phyloP scores from a whole-genome alignment of 2,797 vertebrate genomes.

The Anolis apletophallus region DNA sequence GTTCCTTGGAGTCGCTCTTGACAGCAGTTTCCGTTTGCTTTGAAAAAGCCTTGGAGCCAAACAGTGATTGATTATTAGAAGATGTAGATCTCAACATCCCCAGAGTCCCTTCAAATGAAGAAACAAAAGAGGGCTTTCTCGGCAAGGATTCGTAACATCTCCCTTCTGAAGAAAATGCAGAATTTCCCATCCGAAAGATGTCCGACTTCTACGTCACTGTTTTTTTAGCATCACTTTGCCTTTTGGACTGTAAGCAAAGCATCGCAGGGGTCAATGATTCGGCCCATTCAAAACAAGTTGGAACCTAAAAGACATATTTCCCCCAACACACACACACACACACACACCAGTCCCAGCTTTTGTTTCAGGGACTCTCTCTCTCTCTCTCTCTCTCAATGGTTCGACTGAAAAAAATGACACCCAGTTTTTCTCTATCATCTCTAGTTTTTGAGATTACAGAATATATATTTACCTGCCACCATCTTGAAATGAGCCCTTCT shows the following conservation, averaged over 20 bases:
- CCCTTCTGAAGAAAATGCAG: not conserved
- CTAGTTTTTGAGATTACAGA: no score
- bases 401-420: not conserved
- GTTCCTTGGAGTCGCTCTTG: no score
- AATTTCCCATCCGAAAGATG: not conserved
- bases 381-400: no score
- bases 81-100: no score
- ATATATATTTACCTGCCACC: no score
- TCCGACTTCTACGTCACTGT: slow-evolving; percentile 6
- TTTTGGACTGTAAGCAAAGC: not conserved
- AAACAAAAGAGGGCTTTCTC: not conserved
- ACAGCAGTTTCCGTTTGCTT: no score
- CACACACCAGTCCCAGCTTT: slow-evolving; percentile 10
- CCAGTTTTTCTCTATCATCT: no score
- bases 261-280: slow-evolving; percentile 29
- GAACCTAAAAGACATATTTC: slow-evolving; percentile 5
- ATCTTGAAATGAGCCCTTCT: no score
- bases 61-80: no score
- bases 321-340: no score
- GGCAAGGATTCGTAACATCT: slow-evolving; percentile 21
- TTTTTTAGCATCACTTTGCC: slow-evolving; percentile 14
- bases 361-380: not conserved
- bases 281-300: slow-evolving; percentile 39
- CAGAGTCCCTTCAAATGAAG: no score
- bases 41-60: no score